Conservation (phyloP, 2,888 invertebrate species). For the Catocala nupta region DNA sequence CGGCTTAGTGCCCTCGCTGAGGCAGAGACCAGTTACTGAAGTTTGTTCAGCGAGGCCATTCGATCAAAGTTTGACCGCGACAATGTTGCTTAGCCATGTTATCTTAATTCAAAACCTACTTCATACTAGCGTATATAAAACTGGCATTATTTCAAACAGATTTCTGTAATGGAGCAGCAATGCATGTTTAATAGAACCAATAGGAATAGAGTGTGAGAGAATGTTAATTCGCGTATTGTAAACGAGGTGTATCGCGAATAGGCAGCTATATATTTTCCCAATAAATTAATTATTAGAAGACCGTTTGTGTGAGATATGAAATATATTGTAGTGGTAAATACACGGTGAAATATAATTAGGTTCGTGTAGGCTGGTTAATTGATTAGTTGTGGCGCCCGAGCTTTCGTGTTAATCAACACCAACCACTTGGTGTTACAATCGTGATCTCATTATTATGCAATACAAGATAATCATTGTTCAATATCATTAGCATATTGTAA, state of each 20-base stretch:
- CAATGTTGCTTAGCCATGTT: slow-evolving; percentile 4
- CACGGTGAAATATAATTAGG: slow-evolving; percentile 44
- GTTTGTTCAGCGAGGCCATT: slow-evolving; percentile 15
- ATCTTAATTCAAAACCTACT: background rate
- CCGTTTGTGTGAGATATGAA: slow-evolving; percentile 29
- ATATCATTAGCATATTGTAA: slow-evolving; percentile 42
- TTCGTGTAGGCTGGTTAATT: slow-evolving; percentile 38
- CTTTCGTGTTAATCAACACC: slow-evolving; percentile 51
- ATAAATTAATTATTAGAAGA: slow-evolving; percentile 36
- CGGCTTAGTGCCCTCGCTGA: slow-evolving; percentile 12
- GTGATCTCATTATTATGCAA: slow-evolving; percentile 51
- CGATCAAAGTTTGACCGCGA: slow-evolving; percentile 12
- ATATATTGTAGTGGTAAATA: slow-evolving; percentile 25
- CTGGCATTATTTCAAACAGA: background rate
- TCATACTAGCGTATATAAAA: background rate
- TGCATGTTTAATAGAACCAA: too few relatives aligned
- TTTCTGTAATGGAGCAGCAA: too few relatives aligned
- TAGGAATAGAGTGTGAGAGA: background rate
- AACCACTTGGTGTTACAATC: slow-evolving; percentile 44
- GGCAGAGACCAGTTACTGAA: slow-evolving; percentile 6
- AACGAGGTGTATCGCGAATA: slow-evolving; percentile 6
- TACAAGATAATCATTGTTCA: slow-evolving; percentile 40
- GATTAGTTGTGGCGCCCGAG: slow-evolving; percentile 36
- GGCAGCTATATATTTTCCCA: slow-evolving; percentile 23
- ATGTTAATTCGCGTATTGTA: slow-evolving; percentile 22